Evolutionary conservation across 2,888 invertebrate genomes (phyloP).

Genomic region (Himalopsyche kuldschensis): DNA sequence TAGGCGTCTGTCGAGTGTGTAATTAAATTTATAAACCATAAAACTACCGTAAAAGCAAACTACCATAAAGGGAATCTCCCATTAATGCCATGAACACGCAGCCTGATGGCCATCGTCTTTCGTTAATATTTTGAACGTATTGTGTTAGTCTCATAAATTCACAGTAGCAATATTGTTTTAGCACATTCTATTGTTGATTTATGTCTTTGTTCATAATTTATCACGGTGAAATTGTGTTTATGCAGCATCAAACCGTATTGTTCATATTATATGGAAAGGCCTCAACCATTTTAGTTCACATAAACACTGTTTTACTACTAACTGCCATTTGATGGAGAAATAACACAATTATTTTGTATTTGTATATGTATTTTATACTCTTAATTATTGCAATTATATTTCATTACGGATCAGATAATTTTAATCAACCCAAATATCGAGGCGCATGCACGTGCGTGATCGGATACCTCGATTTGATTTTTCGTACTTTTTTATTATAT

Average conservation of each 20-base stretch:
- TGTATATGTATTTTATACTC: too few species aligned
- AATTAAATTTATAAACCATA: constrained; percentile 19
- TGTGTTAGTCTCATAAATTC: background rate
- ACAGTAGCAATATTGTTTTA: background rate
- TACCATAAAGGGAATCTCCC: background rate
- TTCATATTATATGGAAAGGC: background rate
- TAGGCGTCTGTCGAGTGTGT: background rate
- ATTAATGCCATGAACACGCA: constrained; percentile 4
- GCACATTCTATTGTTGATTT: background rate
- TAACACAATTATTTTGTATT: too few species aligned
- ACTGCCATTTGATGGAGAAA: too few species aligned
- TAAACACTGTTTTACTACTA: background rate
- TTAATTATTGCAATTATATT: too few species aligned
- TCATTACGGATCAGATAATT: too few species aligned
- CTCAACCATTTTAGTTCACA: background rate
- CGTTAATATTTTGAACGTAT: constrained; percentile 4
- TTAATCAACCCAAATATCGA: too few species aligned
- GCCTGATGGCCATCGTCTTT: background rate
- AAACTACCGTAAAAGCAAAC: constrained; percentile 3
- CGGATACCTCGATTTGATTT: too few species aligned
- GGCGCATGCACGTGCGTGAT: too few species aligned
- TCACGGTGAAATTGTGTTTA: background rate
- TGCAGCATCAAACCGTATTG: background rate
- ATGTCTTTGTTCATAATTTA: background rate
- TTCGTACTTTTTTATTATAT: too few species aligned